Percentiles rank a stretch among this genome's conserved stretches.
Conservation (phyloP, 2,888 invertebrate genomes). For the Drosophila setosimentum region DNA sequence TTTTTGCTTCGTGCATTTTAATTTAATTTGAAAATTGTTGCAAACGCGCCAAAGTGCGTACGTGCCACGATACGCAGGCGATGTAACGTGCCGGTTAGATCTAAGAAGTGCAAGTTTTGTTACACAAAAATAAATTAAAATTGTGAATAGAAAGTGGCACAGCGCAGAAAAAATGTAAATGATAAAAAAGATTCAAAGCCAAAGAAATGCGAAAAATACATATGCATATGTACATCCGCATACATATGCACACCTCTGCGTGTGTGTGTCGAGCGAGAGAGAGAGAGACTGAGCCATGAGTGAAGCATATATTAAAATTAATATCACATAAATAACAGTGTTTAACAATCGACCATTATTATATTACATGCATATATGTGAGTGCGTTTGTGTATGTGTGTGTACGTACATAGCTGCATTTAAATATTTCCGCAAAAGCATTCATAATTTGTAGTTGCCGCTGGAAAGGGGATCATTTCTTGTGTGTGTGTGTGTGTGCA, state of each 20-base stretch:
- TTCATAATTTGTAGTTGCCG: conserved; percentile 56
- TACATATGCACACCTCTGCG: conserved; percentile 32
- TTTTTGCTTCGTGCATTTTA: conserved; percentile 56
- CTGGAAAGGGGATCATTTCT: conserved; percentile 64
- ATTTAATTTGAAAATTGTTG: conserved; percentile 51
- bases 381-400: neutral
- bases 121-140: neutral
- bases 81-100: conserved; percentile 44
- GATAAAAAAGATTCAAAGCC: conserved; percentile 62
- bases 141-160: conserved; percentile 68
- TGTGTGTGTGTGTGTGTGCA: conserved; percentile 26
- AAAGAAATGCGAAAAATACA: conserved; percentile 68
- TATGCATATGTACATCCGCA: conserved; percentile 43
- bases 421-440: conserved; percentile 69
- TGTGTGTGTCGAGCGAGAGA: conserved; percentile 35
- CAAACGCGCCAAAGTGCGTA: conserved; percentile 52
- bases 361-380: conserved; percentile 7
- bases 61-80: conserved; percentile 34
- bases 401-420: conserved; percentile 45
- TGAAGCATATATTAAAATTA: conserved; percentile 59
- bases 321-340: conserved; percentile 64
- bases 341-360: conserved; percentile 45
- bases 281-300: conserved; percentile 41
- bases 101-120: conserved; percentile 37
- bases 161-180: conserved; percentile 62